A percentile compares a stretch with the other conserved stretches of the same genome.
phyloP scores from a whole-genome alignment of 1,140 invertebrate species.

The Zaprionus lachaisei region DNA sequence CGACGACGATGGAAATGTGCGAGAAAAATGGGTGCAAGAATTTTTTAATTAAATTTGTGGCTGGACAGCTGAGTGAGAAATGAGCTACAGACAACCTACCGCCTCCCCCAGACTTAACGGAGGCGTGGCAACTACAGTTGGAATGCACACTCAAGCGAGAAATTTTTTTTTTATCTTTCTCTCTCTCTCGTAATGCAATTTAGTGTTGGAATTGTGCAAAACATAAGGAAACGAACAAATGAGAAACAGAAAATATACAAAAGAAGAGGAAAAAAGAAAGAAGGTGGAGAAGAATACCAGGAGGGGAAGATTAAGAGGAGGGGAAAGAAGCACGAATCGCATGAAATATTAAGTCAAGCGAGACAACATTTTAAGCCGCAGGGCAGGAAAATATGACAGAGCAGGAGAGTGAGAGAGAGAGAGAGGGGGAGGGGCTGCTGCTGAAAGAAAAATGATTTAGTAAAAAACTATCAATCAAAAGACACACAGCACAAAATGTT shows the following conservation, averaged over 20 bases:
- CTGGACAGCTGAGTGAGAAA: slow-evolving; percentile 78
- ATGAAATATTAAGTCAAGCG: slow-evolving; percentile 77
- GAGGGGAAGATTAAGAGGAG: not conserved
- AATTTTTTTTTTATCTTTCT: slow-evolving; percentile 48
- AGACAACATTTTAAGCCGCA: slow-evolving; percentile 55
- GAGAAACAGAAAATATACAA: slow-evolving; percentile 18
- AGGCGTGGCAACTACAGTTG: slow-evolving; percentile 15
- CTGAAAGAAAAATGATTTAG: slow-evolving; percentile 21
- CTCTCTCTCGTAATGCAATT: slow-evolving; percentile 66
- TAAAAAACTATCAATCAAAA: slow-evolving; percentile 78
- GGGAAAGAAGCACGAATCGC: slow-evolving; percentile 51
- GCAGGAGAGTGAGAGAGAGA: slow-evolving; percentile 26
- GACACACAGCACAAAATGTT: slow-evolving; percentile 59
- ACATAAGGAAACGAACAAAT: slow-evolving; percentile 36
- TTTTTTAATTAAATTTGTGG: slow-evolving; percentile 81
- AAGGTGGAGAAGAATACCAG: too few relatives aligned
- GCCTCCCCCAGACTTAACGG: too few relatives aligned
- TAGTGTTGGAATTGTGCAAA: slow-evolving; percentile 58
- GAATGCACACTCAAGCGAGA: slow-evolving; percentile 65
- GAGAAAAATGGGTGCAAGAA: slow-evolving; percentile 76
- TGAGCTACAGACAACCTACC: slow-evolving; percentile 31
- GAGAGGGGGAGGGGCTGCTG: not conserved
- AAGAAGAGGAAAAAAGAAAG: not conserved
- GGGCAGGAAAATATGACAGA: slow-evolving; percentile 28
- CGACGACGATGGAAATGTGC: slow-evolving; percentile 29